phyloP scores from a whole-genome alignment of 2,797 vertebrate species.

The Myripristis jacobus region DNA sequence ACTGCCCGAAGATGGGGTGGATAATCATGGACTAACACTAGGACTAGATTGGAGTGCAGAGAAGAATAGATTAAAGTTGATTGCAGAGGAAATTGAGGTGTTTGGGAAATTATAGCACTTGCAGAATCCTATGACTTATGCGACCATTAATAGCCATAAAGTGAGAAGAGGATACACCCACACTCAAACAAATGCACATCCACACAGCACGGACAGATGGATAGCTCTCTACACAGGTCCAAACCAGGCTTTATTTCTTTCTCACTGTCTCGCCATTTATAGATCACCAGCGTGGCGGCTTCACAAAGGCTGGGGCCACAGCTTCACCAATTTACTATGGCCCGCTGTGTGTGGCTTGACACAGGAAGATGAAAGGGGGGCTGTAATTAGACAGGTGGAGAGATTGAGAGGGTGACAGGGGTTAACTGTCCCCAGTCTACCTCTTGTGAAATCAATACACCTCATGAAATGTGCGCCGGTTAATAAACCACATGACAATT shows the following conservation, averaged over 20 bases:
- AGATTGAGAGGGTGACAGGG: constrained; percentile 37
- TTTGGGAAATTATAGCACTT: no score
- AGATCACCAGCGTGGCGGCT: constrained; percentile 46
- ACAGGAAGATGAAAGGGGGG: constrained; percentile 36
- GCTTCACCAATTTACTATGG: constrained; percentile 34
- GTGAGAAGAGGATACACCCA: constrained; percentile 29
- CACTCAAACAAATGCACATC: constrained; percentile 38
- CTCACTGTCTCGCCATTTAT: constrained; percentile 32
- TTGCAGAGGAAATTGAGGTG: no score
- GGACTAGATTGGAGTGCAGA: neutral
- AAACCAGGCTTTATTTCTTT: constrained; percentile 16
- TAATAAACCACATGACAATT: constrained; percentile 36
- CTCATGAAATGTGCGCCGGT: constrained; percentile 55
- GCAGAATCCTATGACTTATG: no score
- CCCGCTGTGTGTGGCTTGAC: constrained; percentile 24
- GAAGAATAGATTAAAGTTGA: neutral
- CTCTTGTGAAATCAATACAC: constrained; percentile 62
- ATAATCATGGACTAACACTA: neutral
- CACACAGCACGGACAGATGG: constrained; percentile 44
- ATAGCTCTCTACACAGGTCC: constrained; percentile 17
- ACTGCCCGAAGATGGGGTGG: neutral
- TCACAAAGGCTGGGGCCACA: constrained; percentile 36
- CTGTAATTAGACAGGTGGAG: constrained; percentile 29
- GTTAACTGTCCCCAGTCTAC: constrained; percentile 42
- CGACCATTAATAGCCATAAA: constrained; percentile 3